Conservation (phyloP, 2,888 invertebrate genomes). For the Melanostoma scalare region DNA sequence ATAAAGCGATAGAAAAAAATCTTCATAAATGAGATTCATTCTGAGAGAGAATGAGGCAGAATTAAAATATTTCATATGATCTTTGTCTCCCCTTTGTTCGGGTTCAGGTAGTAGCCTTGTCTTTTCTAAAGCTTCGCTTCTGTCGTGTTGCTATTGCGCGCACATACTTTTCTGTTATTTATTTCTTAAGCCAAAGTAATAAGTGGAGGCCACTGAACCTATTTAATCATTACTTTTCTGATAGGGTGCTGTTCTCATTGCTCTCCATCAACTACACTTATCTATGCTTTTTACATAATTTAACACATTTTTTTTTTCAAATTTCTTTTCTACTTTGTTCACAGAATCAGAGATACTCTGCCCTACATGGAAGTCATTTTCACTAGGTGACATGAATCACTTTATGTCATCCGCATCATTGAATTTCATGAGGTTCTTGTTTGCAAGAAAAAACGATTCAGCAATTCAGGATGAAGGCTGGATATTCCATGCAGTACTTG, state of each 20-base stretch:
- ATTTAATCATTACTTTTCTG: too few relatives aligned
- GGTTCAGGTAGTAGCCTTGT: too few relatives aligned
- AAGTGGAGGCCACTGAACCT: too few relatives aligned
- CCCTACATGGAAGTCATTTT: conserved; percentile 79
- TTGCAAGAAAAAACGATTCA: conserved; percentile 78
- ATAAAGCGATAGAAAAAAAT: too few relatives aligned
- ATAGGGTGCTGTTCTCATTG: not conserved
- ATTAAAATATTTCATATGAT: too few relatives aligned
- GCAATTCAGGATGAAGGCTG: conserved; percentile 79
- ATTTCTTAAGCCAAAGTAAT: too few relatives aligned
- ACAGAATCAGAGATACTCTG: conserved; percentile 79
- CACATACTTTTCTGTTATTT: too few relatives aligned
- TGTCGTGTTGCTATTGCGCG: too few relatives aligned
- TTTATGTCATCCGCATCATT: conserved; percentile 76
- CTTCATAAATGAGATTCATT: too few relatives aligned
- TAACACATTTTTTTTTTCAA: not conserved
- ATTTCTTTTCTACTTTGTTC: conserved; percentile 21
- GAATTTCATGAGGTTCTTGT: conserved; percentile 80
- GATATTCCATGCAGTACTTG: conserved; percentile 79
- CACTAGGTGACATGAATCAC: conserved; percentile 78
- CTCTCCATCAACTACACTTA: not conserved
- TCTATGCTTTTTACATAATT: not conserved
- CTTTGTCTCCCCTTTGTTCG: too few relatives aligned
- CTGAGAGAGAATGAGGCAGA: too few relatives aligned
- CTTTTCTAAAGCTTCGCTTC: too few relatives aligned